Conservation (phyloP, 1,140 invertebrate genomes). For the Melipona quadrifasciata region DNA sequence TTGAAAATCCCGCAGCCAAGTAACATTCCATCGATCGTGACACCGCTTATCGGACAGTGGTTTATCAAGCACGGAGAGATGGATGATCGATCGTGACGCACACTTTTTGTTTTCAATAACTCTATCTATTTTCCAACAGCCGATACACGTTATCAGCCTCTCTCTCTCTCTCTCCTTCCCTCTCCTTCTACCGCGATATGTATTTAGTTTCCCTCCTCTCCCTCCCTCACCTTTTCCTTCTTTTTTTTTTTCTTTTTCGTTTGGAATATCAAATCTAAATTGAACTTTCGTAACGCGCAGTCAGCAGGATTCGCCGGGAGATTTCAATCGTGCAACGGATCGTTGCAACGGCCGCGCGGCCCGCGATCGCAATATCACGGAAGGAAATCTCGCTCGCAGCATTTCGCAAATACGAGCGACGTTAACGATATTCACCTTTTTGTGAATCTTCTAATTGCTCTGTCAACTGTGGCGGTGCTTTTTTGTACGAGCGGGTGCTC, state of each 20-base stretch:
- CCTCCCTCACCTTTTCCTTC: too few species aligned
- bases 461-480: neutral
- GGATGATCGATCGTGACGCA: neutral
- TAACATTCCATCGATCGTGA: neutral
- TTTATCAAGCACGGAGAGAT: neutral
- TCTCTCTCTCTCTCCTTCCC: neutral
- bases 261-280: neutral
- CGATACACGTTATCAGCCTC: neutral
- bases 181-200: too few species aligned
- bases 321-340: slow-evolving; percentile 4
- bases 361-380: slow-evolving; percentile 19
- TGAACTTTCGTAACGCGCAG: neutral
- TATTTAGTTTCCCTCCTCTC: neutral
- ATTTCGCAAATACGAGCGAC: too few species aligned
- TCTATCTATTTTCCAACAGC: neutral
- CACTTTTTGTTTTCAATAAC: neutral
- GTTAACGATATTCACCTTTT: neutral
- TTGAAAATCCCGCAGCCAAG: neutral
- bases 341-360: neutral
- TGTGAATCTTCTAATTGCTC: neutral
- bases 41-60: slow-evolving; percentile 1
- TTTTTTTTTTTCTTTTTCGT: neutral
- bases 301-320: neutral
- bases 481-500: neutral
- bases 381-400: too few species aligned